Percentiles rank a stretch among this genome's conserved stretches.
phyloP scores from a whole-genome alignment of 2,888 invertebrate species.

The Euspilapteryx auroguttella region DNA sequence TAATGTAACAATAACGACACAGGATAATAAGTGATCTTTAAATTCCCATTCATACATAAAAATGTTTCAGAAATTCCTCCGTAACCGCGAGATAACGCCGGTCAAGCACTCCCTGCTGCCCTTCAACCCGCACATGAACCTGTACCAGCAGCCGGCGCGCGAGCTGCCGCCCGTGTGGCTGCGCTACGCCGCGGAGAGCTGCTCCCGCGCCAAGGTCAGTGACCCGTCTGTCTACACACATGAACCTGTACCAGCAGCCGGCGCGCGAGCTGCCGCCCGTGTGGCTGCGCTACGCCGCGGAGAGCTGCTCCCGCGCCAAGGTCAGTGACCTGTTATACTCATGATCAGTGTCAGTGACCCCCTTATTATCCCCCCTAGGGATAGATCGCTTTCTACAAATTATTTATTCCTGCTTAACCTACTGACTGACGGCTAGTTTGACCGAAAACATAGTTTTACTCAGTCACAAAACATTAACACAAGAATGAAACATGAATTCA shows the following conservation, averaged over 20 bases:
- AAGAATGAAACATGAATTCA: too few species aligned
- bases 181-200: slow-evolving; percentile 27
- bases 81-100: slow-evolving; percentile 15
- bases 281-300: slow-evolving; percentile 33
- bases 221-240: neutral
- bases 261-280: slow-evolving; percentile 32
- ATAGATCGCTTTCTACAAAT: too few species aligned
- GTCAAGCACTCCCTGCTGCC: slow-evolving; percentile 29
- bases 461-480: too few species aligned
- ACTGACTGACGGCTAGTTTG: too few species aligned
- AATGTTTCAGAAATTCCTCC: slow-evolving; percentile 31
- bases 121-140: slow-evolving; percentile 25
- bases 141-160: slow-evolving; percentile 39
- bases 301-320: slow-evolving; percentile 25
- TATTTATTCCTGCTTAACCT: too few species aligned
- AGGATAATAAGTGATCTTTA: too few species aligned
- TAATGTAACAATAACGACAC: too few species aligned
- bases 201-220: slow-evolving; percentile 29
- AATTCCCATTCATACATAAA: too few species aligned
- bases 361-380: too few species aligned
- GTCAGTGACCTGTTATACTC: slow-evolving; percentile 17
- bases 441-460: too few species aligned
- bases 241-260: slow-evolving; percentile 39
- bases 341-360: too few species aligned
- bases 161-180: slow-evolving; percentile 37